A percentile compares a stretch with the other conserved stretches of the same genome.
These are phyloP conservation scores for Vultur gryphus DNA, from an alignment of 2,797 vertebrate genomes.

Conservation along the genomic window DNA sequence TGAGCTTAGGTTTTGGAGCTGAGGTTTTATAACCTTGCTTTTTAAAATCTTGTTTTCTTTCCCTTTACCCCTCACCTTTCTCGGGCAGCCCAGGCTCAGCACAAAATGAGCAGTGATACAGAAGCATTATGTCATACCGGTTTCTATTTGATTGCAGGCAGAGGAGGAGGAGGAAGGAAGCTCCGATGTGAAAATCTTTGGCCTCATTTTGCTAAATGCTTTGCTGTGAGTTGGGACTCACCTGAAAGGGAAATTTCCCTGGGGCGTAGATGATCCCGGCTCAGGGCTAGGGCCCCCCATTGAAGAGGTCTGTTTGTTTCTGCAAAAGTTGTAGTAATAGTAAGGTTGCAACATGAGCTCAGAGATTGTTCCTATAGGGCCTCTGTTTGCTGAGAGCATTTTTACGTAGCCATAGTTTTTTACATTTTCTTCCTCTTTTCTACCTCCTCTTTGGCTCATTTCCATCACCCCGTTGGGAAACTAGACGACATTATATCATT, in stretches of 20 bases:
- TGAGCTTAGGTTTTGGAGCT: neutral
- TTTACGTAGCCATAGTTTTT: neutral
- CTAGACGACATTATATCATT: neutral
- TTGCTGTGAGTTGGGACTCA: neutral
- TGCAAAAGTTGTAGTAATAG: neutral
- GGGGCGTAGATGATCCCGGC: fast-evolving
- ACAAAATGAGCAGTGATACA: fast-evolving
- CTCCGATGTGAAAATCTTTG: neutral
- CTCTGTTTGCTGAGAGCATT: neutral
- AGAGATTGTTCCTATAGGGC: neutral
- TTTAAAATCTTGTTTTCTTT: neutral
- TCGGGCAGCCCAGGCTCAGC: neutral
- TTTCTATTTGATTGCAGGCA: neutral
- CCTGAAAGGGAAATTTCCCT: neutral
- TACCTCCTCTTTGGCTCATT: neutral
- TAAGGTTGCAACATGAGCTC: neutral
- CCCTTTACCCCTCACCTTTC: neutral
- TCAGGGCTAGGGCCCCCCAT: neutral
- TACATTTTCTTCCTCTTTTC: constrained; percentile 9
- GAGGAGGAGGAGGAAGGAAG: neutral
- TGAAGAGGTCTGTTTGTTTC: neutral
- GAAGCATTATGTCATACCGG: neutral
- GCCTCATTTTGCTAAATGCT: neutral
- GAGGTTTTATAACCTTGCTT: neutral
- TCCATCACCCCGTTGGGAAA: neutral